Conservation (phyloP, 2,888 invertebrate species). For the Cacoxenus indagator region DNA sequence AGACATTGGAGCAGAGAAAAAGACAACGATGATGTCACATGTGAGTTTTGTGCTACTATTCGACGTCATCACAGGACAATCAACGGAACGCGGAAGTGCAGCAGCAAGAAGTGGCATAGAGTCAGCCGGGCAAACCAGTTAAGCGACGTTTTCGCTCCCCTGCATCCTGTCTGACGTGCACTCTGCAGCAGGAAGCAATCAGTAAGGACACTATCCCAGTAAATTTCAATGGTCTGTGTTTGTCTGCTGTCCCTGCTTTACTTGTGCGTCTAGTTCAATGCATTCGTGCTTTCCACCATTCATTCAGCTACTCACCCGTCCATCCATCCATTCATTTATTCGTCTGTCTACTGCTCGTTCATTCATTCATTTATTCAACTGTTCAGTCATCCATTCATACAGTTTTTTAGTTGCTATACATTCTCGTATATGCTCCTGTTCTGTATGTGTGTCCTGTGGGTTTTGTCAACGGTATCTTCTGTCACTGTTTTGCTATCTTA, state of each 20-base stretch:
- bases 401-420: neutral
- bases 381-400: constrained; percentile 12
- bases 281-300: constrained; percentile 32
- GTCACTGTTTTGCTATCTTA: constrained; percentile 46
- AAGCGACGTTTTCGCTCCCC: constrained; percentile 18
- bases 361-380: neutral
- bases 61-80: constrained; percentile 21
- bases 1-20: constrained; percentile 57
- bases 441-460: neutral
- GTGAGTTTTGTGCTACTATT: neutral
- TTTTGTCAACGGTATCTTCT: neutral
- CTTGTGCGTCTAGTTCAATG: constrained; percentile 20
- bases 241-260: constrained; percentile 35
- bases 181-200: constrained; percentile 63
- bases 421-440: constrained; percentile 4
- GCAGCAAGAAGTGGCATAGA: constrained; percentile 21
- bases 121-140: constrained; percentile 32
- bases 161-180: constrained; percentile 7
- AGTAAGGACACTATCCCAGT: constrained; percentile 62
- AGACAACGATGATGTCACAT: neutral
- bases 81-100: constrained; percentile 51
- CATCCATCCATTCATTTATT: neutral
- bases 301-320: constrained; percentile 41
- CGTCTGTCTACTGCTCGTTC: constrained; percentile 15
- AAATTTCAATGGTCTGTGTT: constrained; percentile 52